These are phyloP conservation scores for Trichacis sp. DNA, from an alignment of 2,888 invertebrate genomes.

Conservation along the genomic window DNA sequence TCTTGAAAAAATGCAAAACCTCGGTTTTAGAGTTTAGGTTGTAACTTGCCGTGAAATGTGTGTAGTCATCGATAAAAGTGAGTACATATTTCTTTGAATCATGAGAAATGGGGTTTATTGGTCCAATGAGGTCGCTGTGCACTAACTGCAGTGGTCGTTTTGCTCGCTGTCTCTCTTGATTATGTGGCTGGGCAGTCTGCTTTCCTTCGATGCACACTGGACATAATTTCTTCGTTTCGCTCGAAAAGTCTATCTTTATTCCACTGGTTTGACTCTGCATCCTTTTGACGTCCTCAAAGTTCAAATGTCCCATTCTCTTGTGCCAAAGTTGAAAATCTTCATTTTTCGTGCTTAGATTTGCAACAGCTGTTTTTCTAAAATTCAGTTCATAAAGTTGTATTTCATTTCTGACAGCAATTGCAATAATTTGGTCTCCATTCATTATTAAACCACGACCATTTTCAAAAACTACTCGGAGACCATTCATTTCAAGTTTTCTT, in stretches of 20 bases:
- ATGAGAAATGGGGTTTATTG: background rate
- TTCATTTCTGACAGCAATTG: too few species aligned
- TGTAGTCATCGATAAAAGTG: constrained; percentile 18
- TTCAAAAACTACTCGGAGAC: constrained; percentile 44
- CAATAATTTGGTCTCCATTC: constrained; percentile 29
- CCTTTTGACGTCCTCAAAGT: constrained; percentile 19
- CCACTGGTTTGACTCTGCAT: constrained; percentile 15
- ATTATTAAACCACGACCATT: constrained; percentile 40
- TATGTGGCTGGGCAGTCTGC: constrained; percentile 11
- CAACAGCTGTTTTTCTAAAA: constrained; percentile 7
- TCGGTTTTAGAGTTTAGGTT: constrained; percentile 6
- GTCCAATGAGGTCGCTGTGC: constrained; percentile 18
- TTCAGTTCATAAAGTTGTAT: constrained; percentile 14
- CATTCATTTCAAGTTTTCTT: constrained; percentile 42
- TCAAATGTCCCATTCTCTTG: constrained; percentile 37
- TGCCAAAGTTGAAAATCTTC: constrained; percentile 26
- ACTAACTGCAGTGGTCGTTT: constrained; percentile 35
- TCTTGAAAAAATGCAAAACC: constrained; percentile 3
- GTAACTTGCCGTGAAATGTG: constrained; percentile 16
- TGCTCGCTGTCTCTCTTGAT: constrained; percentile 27
- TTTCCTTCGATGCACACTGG: too few species aligned
- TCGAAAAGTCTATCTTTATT: constrained; percentile 27
- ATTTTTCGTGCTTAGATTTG: background rate
- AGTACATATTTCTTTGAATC: constrained; percentile 8
- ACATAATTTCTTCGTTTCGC: background rate